Evolutionary conservation across 2,888 invertebrate species (phyloP), one percentile per base, ranked within the genome.

Genomic region (Scaptomyza cyrtandrae): DNA sequence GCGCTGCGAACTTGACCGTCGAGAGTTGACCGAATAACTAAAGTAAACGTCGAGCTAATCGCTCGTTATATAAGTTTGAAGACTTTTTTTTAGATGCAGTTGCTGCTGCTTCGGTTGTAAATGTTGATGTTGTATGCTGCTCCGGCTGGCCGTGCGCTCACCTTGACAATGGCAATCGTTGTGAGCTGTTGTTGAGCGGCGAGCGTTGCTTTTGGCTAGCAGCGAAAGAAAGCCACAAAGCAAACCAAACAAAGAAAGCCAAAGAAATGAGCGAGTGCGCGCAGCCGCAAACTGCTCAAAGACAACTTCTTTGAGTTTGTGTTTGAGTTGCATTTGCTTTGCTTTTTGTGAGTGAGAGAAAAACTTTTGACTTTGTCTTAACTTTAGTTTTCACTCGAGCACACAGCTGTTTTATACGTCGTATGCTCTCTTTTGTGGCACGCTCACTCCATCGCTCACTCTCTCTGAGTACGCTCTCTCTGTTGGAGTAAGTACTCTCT

Each of bases 11-110:
- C 91, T 91, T 91, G 91, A 91, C 91, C 91, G 91, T 91, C 88
- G 90, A 89, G 90, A 90, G 91, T 90, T 91, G 90, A 91, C 91
- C 91, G 91, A 90, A 88, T 91, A 91, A 91, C 91, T 91, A 91
- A 91, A 90, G 88, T 83, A 89, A 90, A 87, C 88, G 88, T 86
- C 86, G 80, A 82, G 84, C 86, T 90, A 89, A 90, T 90, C 90
- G 85, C 83, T 90, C 87, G 91, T 91, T 91, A 91, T 91, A 91
- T 91, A 91, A 91, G 91, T 90, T 90, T 88, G 88, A 89, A 90
- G 89, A 82, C 82, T 90, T 90, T 90, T 89, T 41, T 41, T 1
- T 37, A 41, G 85, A 80, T 79, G 80, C 84, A 78, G 82, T 74
- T 77, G 80, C 75, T 77, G 74, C 56, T 49, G 43, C 59, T 66